Base-by-base conservation (phyloP, 2,888 invertebrate species). In the Adelphocoris suturalis region DNA sequence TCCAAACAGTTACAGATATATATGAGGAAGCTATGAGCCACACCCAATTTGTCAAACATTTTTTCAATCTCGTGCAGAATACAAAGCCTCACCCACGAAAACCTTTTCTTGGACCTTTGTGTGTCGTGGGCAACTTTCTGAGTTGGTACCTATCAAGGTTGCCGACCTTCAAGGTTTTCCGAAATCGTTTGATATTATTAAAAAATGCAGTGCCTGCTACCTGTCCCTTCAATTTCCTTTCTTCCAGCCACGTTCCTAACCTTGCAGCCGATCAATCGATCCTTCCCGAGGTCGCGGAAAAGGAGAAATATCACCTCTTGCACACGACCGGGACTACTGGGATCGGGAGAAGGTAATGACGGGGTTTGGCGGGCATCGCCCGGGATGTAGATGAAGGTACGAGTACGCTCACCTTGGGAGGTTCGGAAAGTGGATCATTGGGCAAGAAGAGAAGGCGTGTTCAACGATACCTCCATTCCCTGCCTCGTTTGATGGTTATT, bases 401-500 rank as follows among this genome's bases (percentile, higher is more conserved):
- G n/a, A n/a, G n/a, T 23, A 23, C 12, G 19, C 12, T 52, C 5
- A 68, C 68, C 68, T 68, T 68, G 68, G 19, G 68, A 23, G 23
- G 27, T 68, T 68, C 68, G 19, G 68, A 68, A 68, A 68, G 68
- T 68, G 68, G 68, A 68, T 68, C 68, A 68, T 68, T 68, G 68
- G 23, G 68, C 27, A 68, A 68, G 68, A 68, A 27, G 68, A 23
- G 68, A 68, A 68, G 68, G 68, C 68, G 68, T 68, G 68, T 68
- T 68, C 68, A n/a, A 11, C 68, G 68, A 68, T 68, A 23, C 68
- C 16, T 16, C 52, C 14, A 16, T 52, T 52, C 14, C 52, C 52
- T 16, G 12, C 16, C 14, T 52, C 23, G 12, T 68, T 68, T 27
- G 68, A 9, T 12, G 68, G 68, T 68, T 37, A 37, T 13, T 12